Evolutionary conservation across 2,888 invertebrate species (phyloP), one percentile per base, ranked within the genome.

Genomic region (Platycheirus rosarum): DNA sequence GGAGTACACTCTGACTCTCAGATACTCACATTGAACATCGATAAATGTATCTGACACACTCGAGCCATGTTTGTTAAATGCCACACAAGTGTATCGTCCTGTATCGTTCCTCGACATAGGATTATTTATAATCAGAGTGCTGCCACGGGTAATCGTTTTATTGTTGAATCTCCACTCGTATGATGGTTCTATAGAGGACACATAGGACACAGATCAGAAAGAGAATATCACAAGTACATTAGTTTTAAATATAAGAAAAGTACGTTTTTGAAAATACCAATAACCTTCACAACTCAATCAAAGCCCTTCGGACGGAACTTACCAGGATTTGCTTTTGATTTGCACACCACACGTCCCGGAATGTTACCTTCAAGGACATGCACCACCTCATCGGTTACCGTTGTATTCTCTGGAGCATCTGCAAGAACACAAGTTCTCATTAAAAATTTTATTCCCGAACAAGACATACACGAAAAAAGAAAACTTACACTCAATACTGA

Each of bases 321-420:
- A 91, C 90, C 92, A 40, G 92, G 92, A 87, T 91, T 92, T 75
- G 91, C 92, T 85, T 91, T 91, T 48, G 93, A 92, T 86, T 89
- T 89, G 88, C 93, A 93, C 74, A 91, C 87, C 65, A 93, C 90
- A 85, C 91, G 91, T 80, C 91, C 91, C 13, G 92, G 92, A 79
- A 91, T 90, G 82, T 91, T 90, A 55, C 91, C 91, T 87, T 92
- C 92, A 73, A 89, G 89, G 66, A 92, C 92, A 86, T 91, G 89
- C 63, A 91, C 89, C 85, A 86, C 85, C 40, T 85, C 87, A 73
- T 89, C 88, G 2, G 94, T 94, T 8, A 97, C 95, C 0, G 93
- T 94, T 85, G 97, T 93, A 87, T 96, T 95, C 88, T 96, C 96
- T n/a, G 97, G 97, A 84, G 95, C 94, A 92, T 94, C 95, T 96